Evolutionary conservation across 2,797 vertebrate species (phyloP).

Genomic region (Anniella stebbinsi): DNA sequence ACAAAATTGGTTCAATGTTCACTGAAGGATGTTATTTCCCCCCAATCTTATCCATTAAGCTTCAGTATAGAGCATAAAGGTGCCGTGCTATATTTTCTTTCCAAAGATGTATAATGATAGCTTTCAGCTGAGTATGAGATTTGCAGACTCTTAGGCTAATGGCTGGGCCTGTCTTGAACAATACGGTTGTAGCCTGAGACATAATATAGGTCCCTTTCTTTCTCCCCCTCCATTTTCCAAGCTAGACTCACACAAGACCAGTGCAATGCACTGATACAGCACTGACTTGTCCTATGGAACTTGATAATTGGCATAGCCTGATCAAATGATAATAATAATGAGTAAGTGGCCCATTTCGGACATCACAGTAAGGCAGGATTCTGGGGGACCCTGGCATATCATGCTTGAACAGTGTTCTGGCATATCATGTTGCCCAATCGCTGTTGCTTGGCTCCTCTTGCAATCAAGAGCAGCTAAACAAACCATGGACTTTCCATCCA

Average conservation of each 20-base stretch:
- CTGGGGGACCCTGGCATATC: too few species aligned
- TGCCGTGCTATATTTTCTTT: background rate
- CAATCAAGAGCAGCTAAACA: too few species aligned
- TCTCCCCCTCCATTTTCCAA: background rate
- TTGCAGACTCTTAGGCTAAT: background rate
- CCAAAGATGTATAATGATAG: constrained; percentile 14
- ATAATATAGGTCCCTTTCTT: background rate
- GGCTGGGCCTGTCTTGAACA: background rate
- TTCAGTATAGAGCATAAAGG: background rate
- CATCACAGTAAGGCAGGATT: too few species aligned
- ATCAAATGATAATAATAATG: accelerated
- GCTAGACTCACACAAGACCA: background rate
- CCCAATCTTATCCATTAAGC: background rate
- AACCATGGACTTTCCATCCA: too few species aligned
- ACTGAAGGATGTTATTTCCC: constrained; percentile 12
- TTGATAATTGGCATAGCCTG: background rate
- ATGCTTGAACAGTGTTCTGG: too few species aligned
- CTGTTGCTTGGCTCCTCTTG: too few species aligned
- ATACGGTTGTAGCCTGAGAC: accelerated
- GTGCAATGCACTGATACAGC: constrained; percentile 17
- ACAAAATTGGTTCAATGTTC: accelerated
- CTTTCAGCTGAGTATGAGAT: background rate
- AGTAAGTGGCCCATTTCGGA: background rate
- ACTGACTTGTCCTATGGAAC: background rate
- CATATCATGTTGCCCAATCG: too few species aligned